Conservation (phyloP, 1,140 invertebrate species). For the Anastatus disparis region DNA sequence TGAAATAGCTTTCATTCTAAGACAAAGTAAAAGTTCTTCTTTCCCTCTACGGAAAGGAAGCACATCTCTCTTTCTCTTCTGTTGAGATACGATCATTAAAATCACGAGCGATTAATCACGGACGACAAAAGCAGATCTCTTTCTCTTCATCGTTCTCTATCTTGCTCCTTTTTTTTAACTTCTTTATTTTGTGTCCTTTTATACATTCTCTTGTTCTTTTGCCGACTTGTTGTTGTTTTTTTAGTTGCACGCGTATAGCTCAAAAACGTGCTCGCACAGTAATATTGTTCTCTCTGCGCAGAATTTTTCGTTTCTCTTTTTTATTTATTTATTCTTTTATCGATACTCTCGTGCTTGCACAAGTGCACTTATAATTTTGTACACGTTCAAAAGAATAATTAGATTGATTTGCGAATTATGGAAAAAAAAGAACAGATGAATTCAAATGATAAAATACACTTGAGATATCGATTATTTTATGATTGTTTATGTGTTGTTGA, state of each 20-base stretch:
- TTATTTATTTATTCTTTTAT: too few relatives aligned
- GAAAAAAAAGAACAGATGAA: too few relatives aligned
- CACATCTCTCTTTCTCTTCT: too few relatives aligned
- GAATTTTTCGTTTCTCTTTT: neutral
- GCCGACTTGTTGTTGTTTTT: neutral
- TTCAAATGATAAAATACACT: too few relatives aligned
- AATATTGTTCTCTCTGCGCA: conserved; percentile 12
- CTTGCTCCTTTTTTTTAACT: conserved; percentile 5
- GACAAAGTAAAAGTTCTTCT: conserved; percentile 9
- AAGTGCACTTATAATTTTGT: neutral
- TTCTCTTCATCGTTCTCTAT: neutral
- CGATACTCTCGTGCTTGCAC: neutral
- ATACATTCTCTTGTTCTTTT: neutral
- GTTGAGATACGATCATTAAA: conserved; percentile 22
- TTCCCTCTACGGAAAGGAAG: neutral
- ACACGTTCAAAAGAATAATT: too few relatives aligned
- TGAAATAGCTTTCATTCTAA: neutral
- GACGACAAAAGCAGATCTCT: conserved; percentile 27
- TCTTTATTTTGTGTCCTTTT: conserved; percentile 23
- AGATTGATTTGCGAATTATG: too few relatives aligned
- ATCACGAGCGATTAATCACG: conserved; percentile 27
- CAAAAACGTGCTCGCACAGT: too few relatives aligned
- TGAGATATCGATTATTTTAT: too few relatives aligned
- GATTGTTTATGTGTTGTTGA: too few relatives aligned
- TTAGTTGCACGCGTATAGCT: neutral